Evolutionary conservation across 2,797 vertebrate genomes (phyloP), one percentile per base, ranked within the genome.

Genomic region (Danio albolineatus): DNA sequence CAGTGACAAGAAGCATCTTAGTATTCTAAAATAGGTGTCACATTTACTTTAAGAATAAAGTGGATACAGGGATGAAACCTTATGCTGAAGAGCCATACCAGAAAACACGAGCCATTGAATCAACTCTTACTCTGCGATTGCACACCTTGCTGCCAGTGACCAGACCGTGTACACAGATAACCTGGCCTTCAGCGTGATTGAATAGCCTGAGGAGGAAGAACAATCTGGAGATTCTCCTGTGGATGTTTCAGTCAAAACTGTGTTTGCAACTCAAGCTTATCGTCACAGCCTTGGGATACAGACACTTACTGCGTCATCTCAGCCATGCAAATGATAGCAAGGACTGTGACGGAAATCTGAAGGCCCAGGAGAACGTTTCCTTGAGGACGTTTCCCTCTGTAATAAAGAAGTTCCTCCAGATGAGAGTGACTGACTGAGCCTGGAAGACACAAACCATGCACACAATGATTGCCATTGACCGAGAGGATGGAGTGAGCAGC

Each of bases 401-500:
- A 76, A 85, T 79, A 74, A 82, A 72, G 44, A 10, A 72, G 7
- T 78, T 69, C 79, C 36, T 81, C 70, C 59, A 72, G 66, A 62
- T 54, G 54, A 79, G 44, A 49, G 21, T 14, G 70, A 74, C 57
- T 76, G 66, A 16, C 10, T 90, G 86, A 85, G 86, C 84, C 76
- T 78, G 65, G 73, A 84, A 78, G 76, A 77, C 69, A 60, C 76
- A 38, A 53, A 56, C 39, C 88, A 87, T 81, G 88, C 83, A 67
- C 73, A 84, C 84, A 85, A 78, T 78, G 76, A 71, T 62, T 61
- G n/a, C 59, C 85, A 84, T 48, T 54, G 75, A 88, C 83, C 77
- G 71, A 62, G 82, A 84, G 57, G 57, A 78, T 53, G 56, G 44
- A 62, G 36, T n/a, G 56, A 51, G 56, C 76, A 78, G 76, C 66